These are phyloP conservation scores for Uropsilus gracilis DNA, from an alignment of 2,113 vertebrate species.

Conservation along the genomic window DNA sequence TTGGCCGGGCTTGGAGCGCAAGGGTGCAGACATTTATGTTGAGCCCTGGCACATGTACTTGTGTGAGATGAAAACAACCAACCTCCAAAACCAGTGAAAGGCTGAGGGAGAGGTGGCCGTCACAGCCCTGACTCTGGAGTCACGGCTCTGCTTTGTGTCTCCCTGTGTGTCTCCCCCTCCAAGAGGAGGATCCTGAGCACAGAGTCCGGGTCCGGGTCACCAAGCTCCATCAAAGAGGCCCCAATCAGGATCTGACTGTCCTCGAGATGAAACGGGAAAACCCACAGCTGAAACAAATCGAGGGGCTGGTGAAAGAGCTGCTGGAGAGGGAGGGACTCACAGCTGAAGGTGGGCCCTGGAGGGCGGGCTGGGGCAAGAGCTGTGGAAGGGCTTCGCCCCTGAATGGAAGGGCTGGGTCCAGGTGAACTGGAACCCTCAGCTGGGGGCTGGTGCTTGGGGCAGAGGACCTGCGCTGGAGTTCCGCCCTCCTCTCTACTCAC, in stretches of 20 bases:
- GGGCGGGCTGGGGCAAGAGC: slow-evolving; percentile 57
- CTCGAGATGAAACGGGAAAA: slow-evolving; percentile 92
- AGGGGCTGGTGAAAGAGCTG: slow-evolving; percentile 96
- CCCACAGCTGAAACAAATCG: slow-evolving; percentile 94
- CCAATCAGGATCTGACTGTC: slow-evolving; percentile 90
- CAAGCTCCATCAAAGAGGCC: slow-evolving; percentile 89
- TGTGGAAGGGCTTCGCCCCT: slow-evolving; percentile 51
- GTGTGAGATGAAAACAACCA: neutral
- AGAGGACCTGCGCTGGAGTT: neutral
- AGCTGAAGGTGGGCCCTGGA: slow-evolving; percentile 91
- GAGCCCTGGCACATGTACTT: neutral
- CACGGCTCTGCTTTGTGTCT: slow-evolving; percentile 66
- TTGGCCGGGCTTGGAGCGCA: neutral
- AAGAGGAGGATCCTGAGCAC: slow-evolving; percentile 90
- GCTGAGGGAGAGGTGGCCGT: neutral
- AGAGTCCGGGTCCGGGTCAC: slow-evolving; percentile 95
- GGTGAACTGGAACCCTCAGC: neutral
- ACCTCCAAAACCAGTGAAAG: neutral
- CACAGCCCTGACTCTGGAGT: slow-evolving; percentile 48
- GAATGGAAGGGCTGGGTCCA: slow-evolving; percentile 59
- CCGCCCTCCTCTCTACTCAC: neutral
- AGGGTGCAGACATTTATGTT: neutral
- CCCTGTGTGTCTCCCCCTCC: slow-evolving; percentile 71
- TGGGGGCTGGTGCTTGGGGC: slow-evolving; percentile 15
- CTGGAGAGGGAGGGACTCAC: slow-evolving; percentile 97